Evolutionary conservation across 2,113 vertebrate species (phyloP).

Genomic region (Hemibates koningsi): DNA sequence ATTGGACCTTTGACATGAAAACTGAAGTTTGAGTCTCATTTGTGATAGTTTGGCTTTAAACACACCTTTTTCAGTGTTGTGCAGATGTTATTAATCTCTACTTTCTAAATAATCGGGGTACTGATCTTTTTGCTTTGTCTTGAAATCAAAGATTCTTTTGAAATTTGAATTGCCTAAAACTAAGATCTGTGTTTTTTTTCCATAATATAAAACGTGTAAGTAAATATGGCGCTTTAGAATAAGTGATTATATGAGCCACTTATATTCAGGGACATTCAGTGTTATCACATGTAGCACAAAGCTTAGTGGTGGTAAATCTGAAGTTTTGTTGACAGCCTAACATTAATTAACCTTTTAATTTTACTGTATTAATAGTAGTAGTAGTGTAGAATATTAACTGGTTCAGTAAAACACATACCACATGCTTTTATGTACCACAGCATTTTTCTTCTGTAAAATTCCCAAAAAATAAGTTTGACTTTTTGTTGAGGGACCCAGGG

Average conservation of each 20-base stretch:
- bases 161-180: neutral
- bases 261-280: neutral
- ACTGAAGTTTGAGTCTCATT: neutral
- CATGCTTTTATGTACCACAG: neutral
- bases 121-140: neutral
- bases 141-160: neutral
- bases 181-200: neutral
- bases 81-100: neutral
- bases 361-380: neutral
- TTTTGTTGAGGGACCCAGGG: neutral
- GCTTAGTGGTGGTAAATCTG: neutral
- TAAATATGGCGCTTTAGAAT: neutral
- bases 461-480: neutral
- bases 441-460: neutral
- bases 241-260: neutral
- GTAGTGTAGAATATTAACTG: neutral
- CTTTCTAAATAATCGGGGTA: neutral
- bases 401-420: neutral
- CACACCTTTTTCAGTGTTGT: neutral
- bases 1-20: neutral
- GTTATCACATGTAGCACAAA: neutral
- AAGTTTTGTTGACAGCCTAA: neutral
- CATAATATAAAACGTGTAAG: neutral
- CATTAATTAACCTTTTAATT: neutral
- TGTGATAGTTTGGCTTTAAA: fast-evolving